Percentiles rank a stretch among this genome's conserved stretches.
phyloP scores from a whole-genome alignment of 1,140 invertebrate species.

The Penaeus indicus region DNA sequence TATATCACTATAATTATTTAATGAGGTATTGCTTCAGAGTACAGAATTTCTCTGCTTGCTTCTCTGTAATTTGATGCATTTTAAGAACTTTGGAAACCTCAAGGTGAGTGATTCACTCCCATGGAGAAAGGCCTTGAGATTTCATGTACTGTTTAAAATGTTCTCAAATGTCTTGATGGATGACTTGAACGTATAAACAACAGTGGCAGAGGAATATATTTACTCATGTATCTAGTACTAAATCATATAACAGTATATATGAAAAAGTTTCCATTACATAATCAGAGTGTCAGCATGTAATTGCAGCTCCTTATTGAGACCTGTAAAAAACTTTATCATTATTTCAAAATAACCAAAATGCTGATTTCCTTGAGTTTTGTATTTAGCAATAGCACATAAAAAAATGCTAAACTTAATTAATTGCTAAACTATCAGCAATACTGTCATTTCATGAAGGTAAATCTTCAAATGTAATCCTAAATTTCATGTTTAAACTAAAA shows the following conservation, averaged over 20 bases:
- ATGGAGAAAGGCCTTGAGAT: conserved; percentile 1
- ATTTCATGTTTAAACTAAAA: conserved; percentile 45
- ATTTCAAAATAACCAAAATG: too few relatives aligned
- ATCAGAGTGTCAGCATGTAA: too few relatives aligned
- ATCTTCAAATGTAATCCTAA: conserved; percentile 18
- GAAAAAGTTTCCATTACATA: too few relatives aligned
- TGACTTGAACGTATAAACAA: conserved; percentile 23
- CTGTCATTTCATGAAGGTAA: conserved; percentile 8
- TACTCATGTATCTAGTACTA: background rate
- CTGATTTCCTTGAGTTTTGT: background rate
- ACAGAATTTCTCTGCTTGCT: conserved; percentile 40
- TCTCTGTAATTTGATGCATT: conserved; percentile 32
- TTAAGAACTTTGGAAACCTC: conserved; percentile 5
- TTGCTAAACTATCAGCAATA: conserved; percentile 23
- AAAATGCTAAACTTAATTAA: conserved; percentile 23
- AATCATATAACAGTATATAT: conserved; percentile 3
- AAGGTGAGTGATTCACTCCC: background rate
- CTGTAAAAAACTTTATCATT: background rate
- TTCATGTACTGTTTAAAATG: conserved; percentile 13
- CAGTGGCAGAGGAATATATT: conserved; percentile 4
- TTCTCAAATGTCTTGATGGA: conserved; percentile 1
- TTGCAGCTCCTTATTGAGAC: background rate
- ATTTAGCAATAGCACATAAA: conserved; percentile 31
- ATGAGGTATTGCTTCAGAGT: conserved; percentile 21
- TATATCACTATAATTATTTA: conserved; percentile 13